A percentile compares a stretch with the other conserved stretches of the same genome.
Conservation (phyloP, 1,140 invertebrate genomes). For the Drosophila sechellia region DNA sequence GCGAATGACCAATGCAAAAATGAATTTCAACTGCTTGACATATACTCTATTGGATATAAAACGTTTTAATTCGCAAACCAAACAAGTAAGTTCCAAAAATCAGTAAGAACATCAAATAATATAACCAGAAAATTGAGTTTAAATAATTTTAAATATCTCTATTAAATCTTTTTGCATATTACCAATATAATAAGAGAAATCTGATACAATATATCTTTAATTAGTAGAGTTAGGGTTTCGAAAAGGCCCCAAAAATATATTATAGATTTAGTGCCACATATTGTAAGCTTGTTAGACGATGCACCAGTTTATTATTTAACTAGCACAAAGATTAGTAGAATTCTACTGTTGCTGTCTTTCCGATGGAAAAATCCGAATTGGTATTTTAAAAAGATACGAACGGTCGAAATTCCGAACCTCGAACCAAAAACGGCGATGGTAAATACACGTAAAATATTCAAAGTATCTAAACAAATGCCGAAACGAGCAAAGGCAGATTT, state of each 20-base stretch:
- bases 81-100: slow-evolving; percentile 28
- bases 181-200: neutral
- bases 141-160: neutral
- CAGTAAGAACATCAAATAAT: neutral
- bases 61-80: slow-evolving; percentile 9
- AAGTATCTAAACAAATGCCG: slow-evolving; percentile 47
- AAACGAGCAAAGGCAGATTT: slow-evolving; percentile 58
- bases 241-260: neutral
- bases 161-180: slow-evolving; percentile 1
- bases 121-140: neutral
- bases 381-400: slow-evolving; percentile 72
- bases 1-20: slow-evolving; percentile 69
- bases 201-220: neutral
- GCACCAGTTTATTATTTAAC: slow-evolving; percentile 28
- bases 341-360: slow-evolving; percentile 57
- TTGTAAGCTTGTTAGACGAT: slow-evolving; percentile 61
- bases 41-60: slow-evolving; percentile 6
- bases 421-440: slow-evolving; percentile 71
- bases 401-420: slow-evolving; percentile 17
- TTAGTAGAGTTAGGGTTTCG: neutral
- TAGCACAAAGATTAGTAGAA: slow-evolving; percentile 14
- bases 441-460: slow-evolving; percentile 81
- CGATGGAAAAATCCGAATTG: slow-evolving; percentile 26
- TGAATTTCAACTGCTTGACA: slow-evolving; percentile 16
- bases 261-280: slow-evolving; percentile 31